Percentiles rank a stretch among this genome's conserved stretches.
Conservation (phyloP, 2,797 vertebrate species). For the Gallinago nigripennis region DNA sequence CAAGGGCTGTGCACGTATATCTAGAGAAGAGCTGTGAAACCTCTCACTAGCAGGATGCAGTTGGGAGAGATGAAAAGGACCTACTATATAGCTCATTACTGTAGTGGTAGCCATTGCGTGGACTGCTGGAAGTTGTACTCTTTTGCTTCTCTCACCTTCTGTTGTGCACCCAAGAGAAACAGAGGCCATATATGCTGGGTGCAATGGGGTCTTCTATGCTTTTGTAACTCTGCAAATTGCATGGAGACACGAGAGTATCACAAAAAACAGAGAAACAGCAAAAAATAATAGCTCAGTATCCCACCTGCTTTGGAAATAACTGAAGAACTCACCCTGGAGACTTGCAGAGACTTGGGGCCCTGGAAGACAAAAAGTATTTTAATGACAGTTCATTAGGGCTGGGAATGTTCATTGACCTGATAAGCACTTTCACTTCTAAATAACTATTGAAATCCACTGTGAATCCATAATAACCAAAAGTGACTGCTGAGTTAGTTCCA, state of each 20-base stretch:
- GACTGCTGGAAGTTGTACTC: not conserved
- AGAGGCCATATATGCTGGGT: not conserved
- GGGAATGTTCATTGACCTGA: not conserved
- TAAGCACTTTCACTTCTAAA: constrained; percentile 16
- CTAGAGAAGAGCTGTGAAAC: not conserved
- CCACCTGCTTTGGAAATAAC: not conserved
- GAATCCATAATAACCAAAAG: not conserved
- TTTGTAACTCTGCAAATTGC: not conserved
- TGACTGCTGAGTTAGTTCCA: constrained; percentile 19
- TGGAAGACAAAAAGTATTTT: not conserved
- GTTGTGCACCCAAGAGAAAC: not conserved
- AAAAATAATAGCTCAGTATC: not conserved
- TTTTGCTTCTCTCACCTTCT: not conserved
- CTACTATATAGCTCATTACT: not conserved
- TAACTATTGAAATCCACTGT: not conserved
- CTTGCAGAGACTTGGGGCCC: not conserved
- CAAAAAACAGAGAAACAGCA: not conserved
- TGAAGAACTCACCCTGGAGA: not conserved
- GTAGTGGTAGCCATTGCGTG: not conserved
- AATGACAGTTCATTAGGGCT: not conserved
- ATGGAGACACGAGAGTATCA: not conserved
- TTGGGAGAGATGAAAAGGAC: not conserved
- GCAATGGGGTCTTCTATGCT: fast-evolving
- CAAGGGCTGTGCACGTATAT: not conserved
- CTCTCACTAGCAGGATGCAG: not conserved